Percentiles rank a stretch among this genome's conserved stretches.
These are phyloP conservation scores for Synanthedon myopaeformis DNA, from an alignment of 2,888 invertebrate species.

Conservation along the genomic window DNA sequence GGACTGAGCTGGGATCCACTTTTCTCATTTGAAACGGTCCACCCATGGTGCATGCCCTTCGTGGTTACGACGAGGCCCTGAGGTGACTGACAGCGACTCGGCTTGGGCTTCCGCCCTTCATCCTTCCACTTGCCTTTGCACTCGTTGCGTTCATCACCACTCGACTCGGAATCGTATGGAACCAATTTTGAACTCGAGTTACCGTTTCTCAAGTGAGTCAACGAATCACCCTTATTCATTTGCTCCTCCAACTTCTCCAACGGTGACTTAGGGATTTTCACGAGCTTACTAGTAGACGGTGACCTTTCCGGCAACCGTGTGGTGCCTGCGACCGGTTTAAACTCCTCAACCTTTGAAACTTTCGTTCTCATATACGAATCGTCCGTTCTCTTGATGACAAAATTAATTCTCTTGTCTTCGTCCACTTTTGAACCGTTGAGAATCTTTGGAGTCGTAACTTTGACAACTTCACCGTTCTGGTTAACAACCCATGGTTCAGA, in stretches of 20 bases:
- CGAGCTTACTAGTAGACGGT: conserved; percentile 34
- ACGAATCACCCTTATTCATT: conserved; percentile 47
- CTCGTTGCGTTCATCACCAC: conserved; percentile 46
- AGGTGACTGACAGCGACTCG: conserved; percentile 42
- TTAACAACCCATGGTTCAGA: conserved; percentile 61
- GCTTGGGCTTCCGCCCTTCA: conserved; percentile 32
- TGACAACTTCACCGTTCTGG: conserved; percentile 60
- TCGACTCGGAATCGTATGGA: conserved; percentile 73
- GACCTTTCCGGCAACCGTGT: conserved; percentile 33
- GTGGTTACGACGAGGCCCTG: conserved; percentile 42
- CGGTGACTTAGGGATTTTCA: conserved; percentile 48
- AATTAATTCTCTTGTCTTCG: conserved; percentile 47
- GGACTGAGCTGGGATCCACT: conserved; percentile 54
- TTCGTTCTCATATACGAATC: conserved; percentile 39
- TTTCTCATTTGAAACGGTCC: conserved; percentile 56
- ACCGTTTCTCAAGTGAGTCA: conserved; percentile 32
- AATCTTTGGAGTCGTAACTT: conserved; percentile 40
- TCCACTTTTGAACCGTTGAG: conserved; percentile 37
- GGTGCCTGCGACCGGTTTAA: conserved; percentile 21
- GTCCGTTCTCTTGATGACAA: conserved; percentile 42
- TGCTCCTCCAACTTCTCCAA: conserved; percentile 58
- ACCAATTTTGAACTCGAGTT: conserved; percentile 52
- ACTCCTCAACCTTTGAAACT: conserved; percentile 40
- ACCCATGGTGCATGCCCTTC: conserved; percentile 48
- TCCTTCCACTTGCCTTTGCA: conserved; percentile 15